These are phyloP conservation scores for Halcyon malimbica DNA, from an alignment of 2,113 vertebrate genomes.

Conservation along the genomic window DNA sequence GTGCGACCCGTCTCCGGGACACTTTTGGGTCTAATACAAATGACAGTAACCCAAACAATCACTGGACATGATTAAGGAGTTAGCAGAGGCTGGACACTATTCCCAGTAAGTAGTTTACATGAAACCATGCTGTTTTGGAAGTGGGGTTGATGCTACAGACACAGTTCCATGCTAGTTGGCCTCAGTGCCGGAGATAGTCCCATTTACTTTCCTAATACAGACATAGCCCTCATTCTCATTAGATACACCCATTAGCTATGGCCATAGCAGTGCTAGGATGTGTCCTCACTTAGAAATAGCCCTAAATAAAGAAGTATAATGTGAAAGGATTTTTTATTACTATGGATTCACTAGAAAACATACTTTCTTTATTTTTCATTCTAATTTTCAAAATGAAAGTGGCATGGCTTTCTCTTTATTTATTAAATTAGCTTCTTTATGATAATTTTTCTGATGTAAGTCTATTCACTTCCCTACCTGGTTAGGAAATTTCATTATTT, in stretches of 20 bases:
- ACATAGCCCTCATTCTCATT: not conserved
- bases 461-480: not conserved
- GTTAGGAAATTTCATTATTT: not conserved
- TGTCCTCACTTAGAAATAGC: not conserved
- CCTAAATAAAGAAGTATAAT: not conserved
- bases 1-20: not conserved
- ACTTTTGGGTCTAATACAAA: not conserved
- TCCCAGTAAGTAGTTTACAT: not conserved
- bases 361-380: not conserved
- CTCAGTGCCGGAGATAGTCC: not conserved
- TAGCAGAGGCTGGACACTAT: rapidly evolving
- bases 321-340: not conserved
- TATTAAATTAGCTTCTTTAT: not conserved
- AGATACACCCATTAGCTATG: not conserved
- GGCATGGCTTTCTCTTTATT: not conserved
- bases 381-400: not conserved
- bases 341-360: not conserved
- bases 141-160: not conserved
- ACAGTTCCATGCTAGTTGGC: not conserved
- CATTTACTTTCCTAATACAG: not conserved
- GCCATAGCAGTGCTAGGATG: not conserved
- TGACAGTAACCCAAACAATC: not conserved
- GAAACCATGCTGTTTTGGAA: not conserved
- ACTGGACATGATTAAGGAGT: not conserved
- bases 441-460: not conserved